phyloP scores from a whole-genome alignment of 2,888 invertebrate genomes.

The Chrysolina americana region DNA sequence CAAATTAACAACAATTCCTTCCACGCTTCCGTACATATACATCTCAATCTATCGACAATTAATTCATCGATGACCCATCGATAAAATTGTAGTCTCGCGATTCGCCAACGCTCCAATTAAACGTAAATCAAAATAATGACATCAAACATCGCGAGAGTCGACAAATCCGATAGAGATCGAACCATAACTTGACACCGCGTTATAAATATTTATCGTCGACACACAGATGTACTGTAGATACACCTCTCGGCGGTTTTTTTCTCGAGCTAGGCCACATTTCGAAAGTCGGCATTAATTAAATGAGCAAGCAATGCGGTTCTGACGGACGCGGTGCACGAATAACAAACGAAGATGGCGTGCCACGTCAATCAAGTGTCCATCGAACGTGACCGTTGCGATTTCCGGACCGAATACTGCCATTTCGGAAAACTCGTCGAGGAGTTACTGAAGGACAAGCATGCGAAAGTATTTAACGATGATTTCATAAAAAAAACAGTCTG shows the following conservation, averaged over 20 bases:
- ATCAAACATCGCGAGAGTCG: background rate
- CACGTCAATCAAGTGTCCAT: constrained; percentile 51
- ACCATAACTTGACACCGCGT: constrained; percentile 11
- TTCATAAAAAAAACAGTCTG: too few relatives aligned
- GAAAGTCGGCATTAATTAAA: constrained; percentile 27
- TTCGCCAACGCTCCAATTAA: background rate
- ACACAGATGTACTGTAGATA: constrained; percentile 22
- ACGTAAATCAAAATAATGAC: constrained; percentile 17
- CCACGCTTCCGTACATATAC: too few relatives aligned
- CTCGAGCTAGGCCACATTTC: constrained; percentile 25
- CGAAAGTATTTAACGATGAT: too few relatives aligned
- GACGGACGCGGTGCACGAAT: constrained; percentile 29
- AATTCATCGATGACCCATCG: too few relatives aligned
- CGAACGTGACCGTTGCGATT: constrained; percentile 48
- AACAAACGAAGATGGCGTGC: constrained; percentile 46
- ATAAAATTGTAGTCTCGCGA: too few relatives aligned
- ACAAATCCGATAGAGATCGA: constrained; percentile 22
- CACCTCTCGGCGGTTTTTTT: constrained; percentile 26
- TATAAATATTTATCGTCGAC: constrained; percentile 27
- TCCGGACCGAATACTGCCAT: constrained; percentile 23
- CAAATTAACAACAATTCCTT: too few relatives aligned
- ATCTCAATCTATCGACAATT: too few relatives aligned
- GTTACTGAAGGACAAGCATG: background rate
- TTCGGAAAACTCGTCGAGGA: constrained; percentile 3
- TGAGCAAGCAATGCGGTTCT: constrained; percentile 24